These are phyloP conservation scores for Macrosoma leucophasiata DNA, from an alignment of 2,888 invertebrate species.

Conservation along the genomic window DNA sequence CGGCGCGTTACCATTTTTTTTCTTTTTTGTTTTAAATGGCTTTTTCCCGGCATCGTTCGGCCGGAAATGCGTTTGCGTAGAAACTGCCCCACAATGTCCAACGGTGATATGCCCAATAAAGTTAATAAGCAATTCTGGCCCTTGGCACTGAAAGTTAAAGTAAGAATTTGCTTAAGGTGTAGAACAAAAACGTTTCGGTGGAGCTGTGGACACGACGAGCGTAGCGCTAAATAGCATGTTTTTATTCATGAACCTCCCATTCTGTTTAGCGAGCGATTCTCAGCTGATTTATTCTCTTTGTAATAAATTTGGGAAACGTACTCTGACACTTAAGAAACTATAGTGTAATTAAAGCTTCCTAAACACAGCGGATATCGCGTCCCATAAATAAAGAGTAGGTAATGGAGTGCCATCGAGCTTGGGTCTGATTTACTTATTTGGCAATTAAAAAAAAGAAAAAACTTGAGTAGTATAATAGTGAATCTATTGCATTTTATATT, in stretches of 20 bases:
- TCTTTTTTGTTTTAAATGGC: constrained; percentile 75
- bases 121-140: constrained; percentile 50
- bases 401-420: too few relatives aligned
- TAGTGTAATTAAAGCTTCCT: constrained; percentile 19
- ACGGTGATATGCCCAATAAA: constrained; percentile 50
- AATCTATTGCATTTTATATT: too few relatives aligned
- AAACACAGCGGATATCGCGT: too few relatives aligned
- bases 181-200: constrained; percentile 39
- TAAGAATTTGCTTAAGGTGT: constrained; percentile 34
- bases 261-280: constrained; percentile 67
- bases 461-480: too few relatives aligned
- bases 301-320: constrained; percentile 58
- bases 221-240: constrained; percentile 73
- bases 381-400: too few relatives aligned
- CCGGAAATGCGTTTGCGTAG: constrained; percentile 76
- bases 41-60: constrained; percentile 73
- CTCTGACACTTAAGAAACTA: constrained; percentile 27
- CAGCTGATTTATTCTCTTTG: constrained; percentile 67
- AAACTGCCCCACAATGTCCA: constrained; percentile 55
- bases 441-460: too few relatives aligned
- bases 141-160: constrained; percentile 43
- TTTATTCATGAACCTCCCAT: constrained; percentile 74
- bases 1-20: constrained; percentile 72
- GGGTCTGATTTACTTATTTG: too few relatives aligned
- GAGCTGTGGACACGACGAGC: constrained; percentile 49